These are phyloP conservation scores for Coracias cyanogaster DNA, from an alignment of 2,797 vertebrate species.

Conservation along the genomic window DNA sequence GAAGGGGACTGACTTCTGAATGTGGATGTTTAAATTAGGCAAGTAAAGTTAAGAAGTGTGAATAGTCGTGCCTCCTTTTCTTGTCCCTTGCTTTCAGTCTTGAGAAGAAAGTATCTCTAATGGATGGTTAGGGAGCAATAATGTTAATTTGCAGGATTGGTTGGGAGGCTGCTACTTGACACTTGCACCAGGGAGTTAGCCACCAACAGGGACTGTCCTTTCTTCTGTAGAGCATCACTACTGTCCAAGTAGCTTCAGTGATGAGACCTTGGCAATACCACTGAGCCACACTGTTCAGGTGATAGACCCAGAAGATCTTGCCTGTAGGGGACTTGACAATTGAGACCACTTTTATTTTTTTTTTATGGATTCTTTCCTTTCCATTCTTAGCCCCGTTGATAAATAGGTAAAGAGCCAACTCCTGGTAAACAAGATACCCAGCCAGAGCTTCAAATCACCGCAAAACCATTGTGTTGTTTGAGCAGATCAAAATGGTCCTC, in stretches of 20 bases:
- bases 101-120: neutral
- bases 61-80: neutral
- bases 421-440: slow-evolving; percentile 11
- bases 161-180: neutral
- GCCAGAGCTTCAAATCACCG: neutral
- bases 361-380: neutral
- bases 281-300: neutral
- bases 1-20: neutral
- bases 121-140: neutral
- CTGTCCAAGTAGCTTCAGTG: neutral
- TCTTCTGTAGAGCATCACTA: neutral
- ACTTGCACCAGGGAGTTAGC: neutral
- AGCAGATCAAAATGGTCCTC: neutral
- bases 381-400: neutral
- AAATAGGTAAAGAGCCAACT: neutral
- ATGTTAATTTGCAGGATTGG: neutral
- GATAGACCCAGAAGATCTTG: neutral
- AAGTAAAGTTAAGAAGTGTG: neutral
- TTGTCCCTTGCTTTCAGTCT: neutral
- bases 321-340: neutral
- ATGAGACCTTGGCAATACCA: neutral
- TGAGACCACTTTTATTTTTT: neutral
- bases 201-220: neutral
- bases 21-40: neutral
- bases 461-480: neutral